Evolutionary conservation across 2,888 invertebrate species (phyloP).

Genomic region (Branchellion lobata): DNA sequence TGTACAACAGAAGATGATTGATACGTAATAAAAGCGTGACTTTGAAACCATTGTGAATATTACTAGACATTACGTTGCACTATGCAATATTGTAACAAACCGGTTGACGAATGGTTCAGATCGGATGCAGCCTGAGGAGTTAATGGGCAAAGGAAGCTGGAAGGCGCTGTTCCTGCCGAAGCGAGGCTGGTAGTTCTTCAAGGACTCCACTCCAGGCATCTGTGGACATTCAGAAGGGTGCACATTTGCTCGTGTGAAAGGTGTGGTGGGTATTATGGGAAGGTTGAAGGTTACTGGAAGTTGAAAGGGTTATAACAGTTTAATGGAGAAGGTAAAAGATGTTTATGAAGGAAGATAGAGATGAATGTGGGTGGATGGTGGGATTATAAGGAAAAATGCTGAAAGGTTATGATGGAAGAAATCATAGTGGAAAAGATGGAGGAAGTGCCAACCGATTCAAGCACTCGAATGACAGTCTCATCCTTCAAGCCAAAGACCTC

Average conservation of each 20-base stretch:
- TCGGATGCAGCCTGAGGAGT: slow-evolving; percentile 93
- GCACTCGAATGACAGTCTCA: slow-evolving; percentile 86
- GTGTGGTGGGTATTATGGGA: too few species aligned
- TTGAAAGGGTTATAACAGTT: neutral
- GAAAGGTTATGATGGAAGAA: too few species aligned
- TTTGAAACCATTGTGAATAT: too few species aligned
- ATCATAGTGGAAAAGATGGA: too few species aligned
- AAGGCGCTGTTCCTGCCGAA: slow-evolving; percentile 92
- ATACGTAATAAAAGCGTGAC: too few species aligned
- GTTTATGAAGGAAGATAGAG: slow-evolving; percentile 27
- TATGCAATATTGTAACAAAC: too few species aligned
- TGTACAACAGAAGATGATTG: too few species aligned
- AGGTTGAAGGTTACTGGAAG: too few species aligned
- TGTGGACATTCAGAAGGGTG: slow-evolving; percentile 54
- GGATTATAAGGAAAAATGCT: too few species aligned
- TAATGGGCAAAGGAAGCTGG: slow-evolving; percentile 92
- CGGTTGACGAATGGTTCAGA: slow-evolving; percentile 73
- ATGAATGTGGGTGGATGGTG: too few species aligned
- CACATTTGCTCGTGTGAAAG: neutral
- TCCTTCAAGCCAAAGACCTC: slow-evolving; percentile 95
- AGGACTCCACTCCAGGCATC: slow-evolving; percentile 91
- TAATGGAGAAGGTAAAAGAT: neutral
- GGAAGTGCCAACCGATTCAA: slow-evolving; percentile 73
- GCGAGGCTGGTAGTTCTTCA: slow-evolving; percentile 92
- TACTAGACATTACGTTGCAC: too few species aligned